Base-by-base conservation (phyloP, 2,113 vertebrate genomes). In the Grallaria varia region DNA sequence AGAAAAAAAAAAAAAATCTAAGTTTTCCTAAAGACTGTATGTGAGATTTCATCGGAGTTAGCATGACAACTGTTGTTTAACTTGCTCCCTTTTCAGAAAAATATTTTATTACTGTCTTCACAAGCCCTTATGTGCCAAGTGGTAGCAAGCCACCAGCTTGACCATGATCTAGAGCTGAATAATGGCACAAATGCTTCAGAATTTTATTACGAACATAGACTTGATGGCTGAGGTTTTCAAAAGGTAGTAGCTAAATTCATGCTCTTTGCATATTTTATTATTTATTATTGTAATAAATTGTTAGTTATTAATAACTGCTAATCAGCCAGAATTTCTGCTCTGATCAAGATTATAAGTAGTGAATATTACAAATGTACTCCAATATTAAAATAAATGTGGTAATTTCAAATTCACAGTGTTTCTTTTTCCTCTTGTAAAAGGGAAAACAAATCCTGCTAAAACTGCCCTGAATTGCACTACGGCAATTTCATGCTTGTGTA, bases 401-500 rank as follows among this genome's bases (percentile, higher is more conserved):
- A 4, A 69, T 84, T 95, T 90, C 39, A 74, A 83, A 75, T n/a
- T 56, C 23, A 8, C 33, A 31, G 2, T 28, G 6, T 62, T 74
- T 67, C 3, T 71, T 82, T 87, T 58, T 68, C 31, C 19, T 66
- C n/a, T 60, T 76, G 13, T 49, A 82, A 83, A 75, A 64, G 9
- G n/a, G 55, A 93, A 92, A 81, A 78, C 23, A 87, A 94, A 75
- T 39, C 14, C 39, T 84, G 17, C 42, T 95, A 69, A 90, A 92
- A 82, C 27, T 78, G 14, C 23, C 64, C 72, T 89, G 81, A 78
- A 83, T 52, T 80, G 39, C 20, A 74, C 4, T 28, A 86, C 15
- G 39, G 62, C 58, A 27, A 68, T 28, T 78, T 89, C 77, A 66
- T 90, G 56, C 42, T 85, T 96, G 74, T 92, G 78, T 97, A 87